A percentile compares a stretch with the other conserved stretches of the same genome.
Evolutionary conservation across 2,888 invertebrate species (phyloP).

Genomic region (Lepetodrilus schrolli): DNA sequence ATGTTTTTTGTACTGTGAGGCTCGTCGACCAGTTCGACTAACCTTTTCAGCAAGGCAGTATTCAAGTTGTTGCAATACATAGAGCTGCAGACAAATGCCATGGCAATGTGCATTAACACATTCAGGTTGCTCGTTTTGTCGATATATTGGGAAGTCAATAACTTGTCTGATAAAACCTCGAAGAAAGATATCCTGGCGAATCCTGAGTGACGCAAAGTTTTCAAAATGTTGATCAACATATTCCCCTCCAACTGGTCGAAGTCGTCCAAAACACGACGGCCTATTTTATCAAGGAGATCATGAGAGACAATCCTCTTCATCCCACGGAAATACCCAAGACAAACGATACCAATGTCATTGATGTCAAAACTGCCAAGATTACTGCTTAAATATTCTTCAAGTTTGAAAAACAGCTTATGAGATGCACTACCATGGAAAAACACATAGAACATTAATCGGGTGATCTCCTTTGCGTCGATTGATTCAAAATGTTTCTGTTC

Average conservation of each 20-base stretch:
- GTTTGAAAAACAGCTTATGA: background rate
- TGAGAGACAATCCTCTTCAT: background rate
- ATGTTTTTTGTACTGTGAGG: no score
- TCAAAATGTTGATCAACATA: background rate
- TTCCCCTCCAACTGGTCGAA: background rate
- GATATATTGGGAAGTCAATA: background rate
- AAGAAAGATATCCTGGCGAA: background rate
- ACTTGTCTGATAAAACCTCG: background rate
- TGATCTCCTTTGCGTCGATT: background rate
- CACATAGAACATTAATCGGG: conserved; percentile 1
- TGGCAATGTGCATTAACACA: background rate
- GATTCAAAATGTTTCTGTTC: background rate
- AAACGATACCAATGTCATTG: background rate
- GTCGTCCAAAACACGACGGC: background rate
- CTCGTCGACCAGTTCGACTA: background rate
- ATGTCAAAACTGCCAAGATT: background rate
- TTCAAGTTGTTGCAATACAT: background rate
- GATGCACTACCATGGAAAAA: background rate
- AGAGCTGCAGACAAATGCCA: background rate
- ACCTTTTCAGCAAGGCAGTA: background rate
- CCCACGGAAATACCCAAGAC: background rate
- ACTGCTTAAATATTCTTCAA: background rate
- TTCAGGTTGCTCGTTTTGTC: background rate
- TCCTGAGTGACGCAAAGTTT: background rate
- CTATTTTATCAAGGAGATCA: background rate